phyloP scores from a whole-genome alignment of 2,113 vertebrate species.

The Hippocampus abdominalis region DNA sequence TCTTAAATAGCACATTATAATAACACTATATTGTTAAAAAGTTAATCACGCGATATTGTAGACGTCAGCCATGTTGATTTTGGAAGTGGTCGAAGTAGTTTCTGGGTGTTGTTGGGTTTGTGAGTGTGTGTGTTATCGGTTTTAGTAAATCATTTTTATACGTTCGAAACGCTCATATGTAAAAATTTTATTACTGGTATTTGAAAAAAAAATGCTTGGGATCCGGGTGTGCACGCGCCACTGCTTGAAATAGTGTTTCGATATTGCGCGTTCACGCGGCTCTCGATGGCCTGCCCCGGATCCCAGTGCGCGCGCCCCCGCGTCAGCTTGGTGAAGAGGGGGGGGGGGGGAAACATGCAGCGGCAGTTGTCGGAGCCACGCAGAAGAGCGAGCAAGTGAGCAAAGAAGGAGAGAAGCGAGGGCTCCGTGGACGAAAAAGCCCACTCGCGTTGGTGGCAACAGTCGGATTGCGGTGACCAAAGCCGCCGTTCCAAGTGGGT shows the following conservation, averaged over 20 bases:
- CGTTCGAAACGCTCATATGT: no score
- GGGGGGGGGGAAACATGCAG: slow-evolving; percentile 56
- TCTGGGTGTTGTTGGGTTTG: no score
- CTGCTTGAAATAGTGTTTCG: background rate
- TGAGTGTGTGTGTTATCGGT: no score
- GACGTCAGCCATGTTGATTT: background rate
- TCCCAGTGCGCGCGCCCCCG: slow-evolving; percentile 58
- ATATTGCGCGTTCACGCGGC: slow-evolving; percentile 49
- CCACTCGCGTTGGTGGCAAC: slow-evolving; percentile 19
- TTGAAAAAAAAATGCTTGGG: no score
- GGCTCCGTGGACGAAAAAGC: slow-evolving; percentile 34
- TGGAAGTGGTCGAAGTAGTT: background rate
- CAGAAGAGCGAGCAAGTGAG: slow-evolving; percentile 20
- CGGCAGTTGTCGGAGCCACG: slow-evolving; percentile 61
- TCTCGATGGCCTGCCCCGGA: slow-evolving; percentile 44
- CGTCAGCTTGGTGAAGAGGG: slow-evolving; percentile 39
- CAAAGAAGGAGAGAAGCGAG: background rate
- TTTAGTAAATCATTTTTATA: no score
- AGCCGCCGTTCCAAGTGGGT: background rate
- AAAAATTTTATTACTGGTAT: no score
- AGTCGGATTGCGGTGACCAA: slow-evolving; percentile 22
- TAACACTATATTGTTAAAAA: no score
- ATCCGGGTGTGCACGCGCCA: background rate
- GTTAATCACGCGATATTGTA: no score
- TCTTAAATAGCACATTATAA: no score